Base-by-base conservation (phyloP, 2,888 invertebrate species). In the Cremastinae sp. region DNA sequence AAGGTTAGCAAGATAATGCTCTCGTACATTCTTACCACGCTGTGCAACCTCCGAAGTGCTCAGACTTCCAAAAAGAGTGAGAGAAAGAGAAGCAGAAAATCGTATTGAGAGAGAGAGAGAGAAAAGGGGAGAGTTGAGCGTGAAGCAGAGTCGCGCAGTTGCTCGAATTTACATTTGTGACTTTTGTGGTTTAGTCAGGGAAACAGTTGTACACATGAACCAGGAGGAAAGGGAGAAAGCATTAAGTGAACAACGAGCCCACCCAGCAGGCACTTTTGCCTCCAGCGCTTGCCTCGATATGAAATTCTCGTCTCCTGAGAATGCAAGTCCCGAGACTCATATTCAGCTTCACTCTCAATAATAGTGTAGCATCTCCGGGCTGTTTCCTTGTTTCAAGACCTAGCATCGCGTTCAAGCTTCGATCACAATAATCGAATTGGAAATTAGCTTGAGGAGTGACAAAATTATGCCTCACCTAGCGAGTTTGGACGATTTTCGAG, bases 91-190 rank as follows among this genome's bases (percentile, higher is more conserved):
- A 41, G 39, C n/a, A 56, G 18, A 9, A 5, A 20, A n/a, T 9
- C 10, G n/a, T 7, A 0, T n/a, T n/a, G 9, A 20, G 20, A 18
- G 20, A 8, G 51, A 47, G 16, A 10, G 47, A 35, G 56, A 53
- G 12, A 10, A 8, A 2, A 16, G 10, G 39, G 37, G 37, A 9
- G n/a, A 49, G 37, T 37, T 20, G 37, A 56, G 61, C 59, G 55
- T 22, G 49, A 49, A 64, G 56, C 35, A 35, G 59, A 61, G 59
- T 58, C 71, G 55, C 53, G 37, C 41, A 28, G 28, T 45, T 45
- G 70, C 78, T 66, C 79, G 81, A 79, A 87, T 87, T 86, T 88
- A 84, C 88, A 87, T 88, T 83, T 81, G 83, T 84, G 86, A 88
- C 86, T 87, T 88, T 87, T 81, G 82, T 79, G 83, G 85, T 83